phyloP scores from a whole-genome alignment of 2,888 invertebrate genomes.

The Drosophila maculinotata region DNA sequence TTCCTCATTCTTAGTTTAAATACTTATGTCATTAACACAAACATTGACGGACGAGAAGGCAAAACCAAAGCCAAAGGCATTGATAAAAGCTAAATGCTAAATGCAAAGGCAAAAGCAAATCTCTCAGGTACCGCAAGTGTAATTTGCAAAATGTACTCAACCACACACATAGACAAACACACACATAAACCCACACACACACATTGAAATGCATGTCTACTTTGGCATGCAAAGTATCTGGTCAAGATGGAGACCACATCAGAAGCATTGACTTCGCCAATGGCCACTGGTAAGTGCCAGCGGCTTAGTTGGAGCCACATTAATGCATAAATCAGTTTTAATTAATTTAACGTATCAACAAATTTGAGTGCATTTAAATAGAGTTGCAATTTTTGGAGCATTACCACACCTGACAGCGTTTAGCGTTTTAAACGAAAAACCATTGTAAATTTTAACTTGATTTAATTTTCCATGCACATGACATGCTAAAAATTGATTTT shows the following conservation, averaged over 20 bases:
- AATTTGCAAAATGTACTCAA: conserved; percentile 69
- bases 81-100: conserved; percentile 8
- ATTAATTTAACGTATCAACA: conserved; percentile 73
- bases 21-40: conserved; percentile 74
- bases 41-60: conserved; percentile 27
- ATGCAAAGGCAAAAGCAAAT: conserved; percentile 41
- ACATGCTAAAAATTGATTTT: conserved; percentile 52
- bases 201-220: background rate
- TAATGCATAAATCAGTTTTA: conserved; percentile 66
- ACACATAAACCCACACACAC: conserved; percentile 1
- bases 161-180: conserved; percentile 45
- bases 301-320: conserved; percentile 3
- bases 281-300: conserved; percentile 11
- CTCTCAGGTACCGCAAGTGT: conserved; percentile 63
- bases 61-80: conserved; percentile 3
- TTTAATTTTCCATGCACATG: conserved; percentile 25
- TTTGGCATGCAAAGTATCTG: conserved; percentile 37
- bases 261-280: conserved; percentile 50
- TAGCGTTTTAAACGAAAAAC: conserved; percentile 9
- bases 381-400: conserved; percentile 31
- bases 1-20: conserved; percentile 65
- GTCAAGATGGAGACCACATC: conserved; percentile 68
- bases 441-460: conserved; percentile 25
- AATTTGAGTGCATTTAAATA: conserved; percentile 61
- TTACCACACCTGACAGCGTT: background rate